Percentiles rank a stretch among this genome's conserved stretches.
Conservation (phyloP, 2,888 invertebrate species). For the Scaptodrosophila latifasciaeformis region DNA sequence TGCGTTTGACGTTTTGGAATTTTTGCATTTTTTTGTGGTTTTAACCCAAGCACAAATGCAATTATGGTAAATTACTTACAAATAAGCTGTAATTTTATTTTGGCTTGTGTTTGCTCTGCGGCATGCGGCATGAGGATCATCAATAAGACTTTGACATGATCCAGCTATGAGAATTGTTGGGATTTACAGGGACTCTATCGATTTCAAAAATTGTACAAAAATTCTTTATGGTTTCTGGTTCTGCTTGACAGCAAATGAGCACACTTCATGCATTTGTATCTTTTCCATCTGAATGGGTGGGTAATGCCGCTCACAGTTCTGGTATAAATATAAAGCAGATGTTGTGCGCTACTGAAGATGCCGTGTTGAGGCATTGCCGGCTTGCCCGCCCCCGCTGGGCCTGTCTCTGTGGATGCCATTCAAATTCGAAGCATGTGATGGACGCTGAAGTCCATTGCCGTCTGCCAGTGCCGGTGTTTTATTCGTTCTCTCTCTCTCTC, state of each 20-base stretch:
- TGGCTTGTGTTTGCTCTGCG: slow-evolving; percentile 10
- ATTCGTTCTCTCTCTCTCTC: background rate
- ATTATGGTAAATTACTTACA: slow-evolving; percentile 49
- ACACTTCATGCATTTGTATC: slow-evolving; percentile 40
- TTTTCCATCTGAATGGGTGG: slow-evolving; percentile 37
- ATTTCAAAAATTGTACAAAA: background rate
- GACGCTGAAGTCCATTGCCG: slow-evolving; percentile 37
- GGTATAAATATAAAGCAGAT: slow-evolving; percentile 49
- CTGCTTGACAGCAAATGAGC: slow-evolving; percentile 43
- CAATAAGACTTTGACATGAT: slow-evolving; percentile 2
- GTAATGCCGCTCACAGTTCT: slow-evolving; percentile 10
- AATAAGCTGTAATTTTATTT: slow-evolving; percentile 35
- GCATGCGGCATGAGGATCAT: slow-evolving; percentile 10
- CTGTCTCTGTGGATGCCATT: slow-evolving; percentile 39
- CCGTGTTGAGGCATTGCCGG: background rate
- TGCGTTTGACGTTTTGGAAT: slow-evolving; percentile 35
- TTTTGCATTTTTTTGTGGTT: slow-evolving; percentile 36
- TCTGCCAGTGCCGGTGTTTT: background rate
- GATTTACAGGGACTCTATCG: slow-evolving; percentile 16
- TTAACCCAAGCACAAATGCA: slow-evolving; percentile 27
- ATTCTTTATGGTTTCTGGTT: no score
- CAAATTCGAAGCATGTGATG: slow-evolving; percentile 39
- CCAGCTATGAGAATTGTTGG: slow-evolving; percentile 22
- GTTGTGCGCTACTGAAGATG: slow-evolving; percentile 31
- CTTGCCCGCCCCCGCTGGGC: background rate